These are phyloP conservation scores for Mormyrus hasselquistii DNA, from an alignment of 2,797 vertebrate species.

Conservation along the genomic window DNA sequence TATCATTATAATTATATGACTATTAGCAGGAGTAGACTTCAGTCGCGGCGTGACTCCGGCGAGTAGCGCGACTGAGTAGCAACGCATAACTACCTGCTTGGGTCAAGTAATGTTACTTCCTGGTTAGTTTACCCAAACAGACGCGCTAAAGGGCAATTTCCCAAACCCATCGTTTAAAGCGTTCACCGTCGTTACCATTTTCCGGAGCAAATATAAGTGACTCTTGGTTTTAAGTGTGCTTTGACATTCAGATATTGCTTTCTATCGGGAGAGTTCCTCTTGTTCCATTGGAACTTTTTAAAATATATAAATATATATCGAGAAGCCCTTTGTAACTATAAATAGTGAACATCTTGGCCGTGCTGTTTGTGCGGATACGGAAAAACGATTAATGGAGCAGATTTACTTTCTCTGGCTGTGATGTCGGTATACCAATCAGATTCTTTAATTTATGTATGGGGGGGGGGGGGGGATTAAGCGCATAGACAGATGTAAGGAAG, in stretches of 20 bases:
- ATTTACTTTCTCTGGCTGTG: background rate
- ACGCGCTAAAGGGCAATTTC: background rate
- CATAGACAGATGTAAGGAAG: background rate
- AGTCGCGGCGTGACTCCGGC: background rate
- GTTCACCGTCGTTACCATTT: background rate
- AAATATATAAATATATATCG: background rate
- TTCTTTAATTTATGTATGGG: background rate
- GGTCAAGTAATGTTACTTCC: background rate
- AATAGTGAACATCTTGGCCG: background rate
- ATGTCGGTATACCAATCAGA: background rate
- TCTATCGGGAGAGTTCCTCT: background rate
- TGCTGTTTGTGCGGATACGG: background rate
- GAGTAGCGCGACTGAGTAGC: background rate
- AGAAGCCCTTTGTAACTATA: background rate
- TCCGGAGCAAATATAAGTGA: background rate
- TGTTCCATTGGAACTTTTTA: background rate
- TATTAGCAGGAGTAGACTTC: background rate
- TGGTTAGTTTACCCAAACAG: background rate
- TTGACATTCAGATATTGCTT: background rate
- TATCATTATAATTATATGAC: background rate
- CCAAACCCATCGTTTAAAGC: background rate
- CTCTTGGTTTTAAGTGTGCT: background rate
- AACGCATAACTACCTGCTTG: background rate
- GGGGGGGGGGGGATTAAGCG: background rate
- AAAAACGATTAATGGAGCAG: background rate